These are phyloP conservation scores for Setophaga coronata DNA, from an alignment of 2,113 vertebrate genomes.

Conservation along the genomic window DNA sequence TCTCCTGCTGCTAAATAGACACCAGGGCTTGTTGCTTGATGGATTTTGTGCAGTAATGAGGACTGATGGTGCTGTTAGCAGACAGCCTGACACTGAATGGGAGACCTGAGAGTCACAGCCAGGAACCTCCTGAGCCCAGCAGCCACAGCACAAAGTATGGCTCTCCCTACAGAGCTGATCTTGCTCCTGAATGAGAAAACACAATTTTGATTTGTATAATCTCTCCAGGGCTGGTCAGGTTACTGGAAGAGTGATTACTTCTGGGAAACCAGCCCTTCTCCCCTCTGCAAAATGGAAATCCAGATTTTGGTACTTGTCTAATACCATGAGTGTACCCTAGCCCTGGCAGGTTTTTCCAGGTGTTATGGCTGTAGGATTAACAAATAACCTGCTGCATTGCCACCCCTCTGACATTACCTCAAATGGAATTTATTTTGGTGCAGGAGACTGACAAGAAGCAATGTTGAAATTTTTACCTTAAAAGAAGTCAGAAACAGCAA, in stretches of 20 bases:
- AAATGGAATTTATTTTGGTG: not conserved
- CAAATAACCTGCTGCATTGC: not conserved
- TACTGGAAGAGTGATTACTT: not conserved
- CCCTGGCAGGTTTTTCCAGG: not conserved
- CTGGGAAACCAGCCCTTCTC: not conserved
- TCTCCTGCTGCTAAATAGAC: slow-evolving; percentile 61
- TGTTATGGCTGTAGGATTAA: not conserved
- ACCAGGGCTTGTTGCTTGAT: slow-evolving; percentile 22
- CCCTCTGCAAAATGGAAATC: accelerated
- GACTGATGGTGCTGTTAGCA: not conserved
- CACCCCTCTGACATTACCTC: not conserved
- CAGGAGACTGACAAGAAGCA: not conserved
- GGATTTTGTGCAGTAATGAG: slow-evolving; percentile 27
- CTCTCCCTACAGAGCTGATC: not conserved
- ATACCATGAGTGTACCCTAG: not conserved
- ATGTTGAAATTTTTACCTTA: not conserved
- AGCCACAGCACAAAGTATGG: not conserved
- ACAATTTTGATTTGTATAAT: not conserved
- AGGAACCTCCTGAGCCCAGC: not conserved
- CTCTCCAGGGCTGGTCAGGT: not conserved
- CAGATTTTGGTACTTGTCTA: not conserved
- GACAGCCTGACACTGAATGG: not conserved
- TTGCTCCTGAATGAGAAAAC: not conserved
- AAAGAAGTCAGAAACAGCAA: not conserved
- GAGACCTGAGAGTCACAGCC: not conserved